phyloP scores from a whole-genome alignment of 2,797 vertebrate species.

The Melanotaenia boesemani region DNA sequence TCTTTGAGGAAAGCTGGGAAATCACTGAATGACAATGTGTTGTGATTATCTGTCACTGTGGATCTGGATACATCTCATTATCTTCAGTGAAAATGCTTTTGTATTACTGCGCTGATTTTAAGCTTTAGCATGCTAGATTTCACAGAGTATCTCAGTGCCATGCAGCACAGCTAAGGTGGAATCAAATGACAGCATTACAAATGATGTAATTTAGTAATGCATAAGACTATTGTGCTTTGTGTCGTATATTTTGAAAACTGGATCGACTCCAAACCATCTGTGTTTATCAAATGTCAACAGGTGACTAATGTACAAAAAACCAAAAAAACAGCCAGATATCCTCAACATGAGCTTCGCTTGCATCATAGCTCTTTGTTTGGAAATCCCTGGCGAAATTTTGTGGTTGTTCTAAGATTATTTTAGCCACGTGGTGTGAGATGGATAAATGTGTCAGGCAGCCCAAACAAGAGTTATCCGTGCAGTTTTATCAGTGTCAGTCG shows the following conservation, averaged over 20 bases:
- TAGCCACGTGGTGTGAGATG: slow-evolving; percentile 46
- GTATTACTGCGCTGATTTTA: slow-evolving; percentile 27
- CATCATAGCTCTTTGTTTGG: slow-evolving; percentile 58
- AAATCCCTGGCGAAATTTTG: slow-evolving; percentile 59
- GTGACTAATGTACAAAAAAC: slow-evolving; percentile 64
- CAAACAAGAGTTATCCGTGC: slow-evolving; percentile 61
- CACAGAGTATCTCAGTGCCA: slow-evolving; percentile 32
- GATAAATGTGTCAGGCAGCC: slow-evolving; percentile 51
- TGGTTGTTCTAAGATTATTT: slow-evolving; percentile 62
- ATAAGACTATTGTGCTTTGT: slow-evolving; percentile 71
- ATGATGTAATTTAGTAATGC: slow-evolving; percentile 73
- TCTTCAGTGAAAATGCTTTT: slow-evolving; percentile 26
- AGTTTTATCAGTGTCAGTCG: slow-evolving; percentile 71
- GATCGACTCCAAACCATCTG: slow-evolving; percentile 76
- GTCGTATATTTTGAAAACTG: slow-evolving; percentile 72
- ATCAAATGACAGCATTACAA: slow-evolving; percentile 72
- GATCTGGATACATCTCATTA: slow-evolving; percentile 50
- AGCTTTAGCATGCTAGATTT: slow-evolving; percentile 42
- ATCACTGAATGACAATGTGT: slow-evolving; percentile 37
- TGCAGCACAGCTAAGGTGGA: slow-evolving; percentile 57
- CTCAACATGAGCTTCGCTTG: slow-evolving; percentile 62
- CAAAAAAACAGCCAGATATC: slow-evolving; percentile 51
- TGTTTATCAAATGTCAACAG: slow-evolving; percentile 74
- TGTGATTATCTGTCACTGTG: slow-evolving; percentile 45
- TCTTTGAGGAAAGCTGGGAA: slow-evolving; percentile 49